These are phyloP conservation scores for Caradrina clavipalpis DNA, from an alignment of 2,888 invertebrate species.

Conservation along the genomic window DNA sequence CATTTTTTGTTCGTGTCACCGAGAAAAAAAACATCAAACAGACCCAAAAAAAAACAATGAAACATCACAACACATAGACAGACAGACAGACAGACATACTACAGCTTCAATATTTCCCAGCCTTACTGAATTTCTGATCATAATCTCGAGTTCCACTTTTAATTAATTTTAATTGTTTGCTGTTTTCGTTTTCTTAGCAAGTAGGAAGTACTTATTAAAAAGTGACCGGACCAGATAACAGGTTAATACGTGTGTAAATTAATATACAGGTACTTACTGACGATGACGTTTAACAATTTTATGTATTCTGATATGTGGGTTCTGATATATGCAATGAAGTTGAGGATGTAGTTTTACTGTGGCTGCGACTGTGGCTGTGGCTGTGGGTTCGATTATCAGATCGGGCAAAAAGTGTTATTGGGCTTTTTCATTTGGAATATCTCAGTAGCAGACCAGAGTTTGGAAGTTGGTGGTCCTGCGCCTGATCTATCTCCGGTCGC, in stretches of 20 bases:
- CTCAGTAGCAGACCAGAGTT: too few species aligned
- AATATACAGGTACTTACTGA: neutral
- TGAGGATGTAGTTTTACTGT: neutral
- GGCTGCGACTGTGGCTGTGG: too few species aligned
- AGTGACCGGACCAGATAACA: slow-evolving; percentile 30
- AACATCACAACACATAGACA: slow-evolving; percentile 1
- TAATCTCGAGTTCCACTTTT: slow-evolving; percentile 43
- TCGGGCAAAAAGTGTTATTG: too few species aligned
- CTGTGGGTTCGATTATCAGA: too few species aligned
- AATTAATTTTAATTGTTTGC: slow-evolving; percentile 55
- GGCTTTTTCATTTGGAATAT: too few species aligned
- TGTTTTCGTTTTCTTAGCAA: slow-evolving; percentile 29
- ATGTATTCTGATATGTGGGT: neutral
- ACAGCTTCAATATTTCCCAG: neutral
- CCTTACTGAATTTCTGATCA: slow-evolving; percentile 32
- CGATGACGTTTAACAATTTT: slow-evolving; percentile 1
- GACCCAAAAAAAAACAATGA: slow-evolving; percentile 23
- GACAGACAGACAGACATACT: slow-evolving; percentile 17
- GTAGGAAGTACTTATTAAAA: slow-evolving; percentile 48
- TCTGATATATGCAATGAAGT: too few species aligned
- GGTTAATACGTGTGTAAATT: slow-evolving; percentile 5
- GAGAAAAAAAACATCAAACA: neutral
- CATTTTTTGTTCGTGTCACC: neutral
- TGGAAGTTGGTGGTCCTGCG: too few species aligned
- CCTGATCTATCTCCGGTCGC: too few species aligned